Conservation (phyloP, 2,888 invertebrate genomes). For the Mesopsocus fuscifrons region DNA sequence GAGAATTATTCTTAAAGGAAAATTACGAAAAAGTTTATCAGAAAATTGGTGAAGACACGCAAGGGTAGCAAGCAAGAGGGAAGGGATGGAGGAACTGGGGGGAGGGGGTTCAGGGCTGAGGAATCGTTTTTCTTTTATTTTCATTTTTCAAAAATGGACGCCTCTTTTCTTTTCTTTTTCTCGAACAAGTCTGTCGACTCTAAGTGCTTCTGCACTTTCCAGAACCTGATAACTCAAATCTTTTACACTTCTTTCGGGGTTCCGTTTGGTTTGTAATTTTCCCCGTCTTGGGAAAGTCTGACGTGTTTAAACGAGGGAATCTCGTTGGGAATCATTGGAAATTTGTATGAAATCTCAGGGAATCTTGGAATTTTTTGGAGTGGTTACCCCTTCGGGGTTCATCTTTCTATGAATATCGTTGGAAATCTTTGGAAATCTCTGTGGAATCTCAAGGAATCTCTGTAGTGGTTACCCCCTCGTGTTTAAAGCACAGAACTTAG, state of each 20-base stretch:
- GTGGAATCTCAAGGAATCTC: too few relatives aligned
- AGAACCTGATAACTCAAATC: constrained; percentile 1
- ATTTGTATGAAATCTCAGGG: too few relatives aligned
- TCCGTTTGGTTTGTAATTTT: too few relatives aligned
- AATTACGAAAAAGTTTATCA: constrained; percentile 8
- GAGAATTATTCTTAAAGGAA: constrained; percentile 2
- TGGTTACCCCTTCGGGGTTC: too few relatives aligned
- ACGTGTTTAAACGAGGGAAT: too few relatives aligned
- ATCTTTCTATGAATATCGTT: too few relatives aligned
- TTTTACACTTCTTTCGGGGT: not conserved
- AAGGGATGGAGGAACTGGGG: not conserved
- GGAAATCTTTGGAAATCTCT: too few relatives aligned
- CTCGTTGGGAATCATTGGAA: too few relatives aligned
- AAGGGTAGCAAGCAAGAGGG: not conserved
- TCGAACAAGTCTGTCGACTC: constrained; percentile 6
- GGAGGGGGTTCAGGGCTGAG: constrained; percentile 1
- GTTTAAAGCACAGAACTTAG: too few relatives aligned
- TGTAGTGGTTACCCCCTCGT: too few relatives aligned
- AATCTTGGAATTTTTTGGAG: too few relatives aligned
- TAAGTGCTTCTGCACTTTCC: constrained; percentile 7
- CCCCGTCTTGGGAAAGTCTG: too few relatives aligned
- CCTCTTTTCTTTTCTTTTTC: constrained; percentile 9
- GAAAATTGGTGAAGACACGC: constrained; percentile 8
- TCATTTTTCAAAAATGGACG: constrained; percentile 10
- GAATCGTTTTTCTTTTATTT: constrained; percentile 11